Conservation (phyloP, 1,140 invertebrate species). For the Ladona fulva region DNA sequence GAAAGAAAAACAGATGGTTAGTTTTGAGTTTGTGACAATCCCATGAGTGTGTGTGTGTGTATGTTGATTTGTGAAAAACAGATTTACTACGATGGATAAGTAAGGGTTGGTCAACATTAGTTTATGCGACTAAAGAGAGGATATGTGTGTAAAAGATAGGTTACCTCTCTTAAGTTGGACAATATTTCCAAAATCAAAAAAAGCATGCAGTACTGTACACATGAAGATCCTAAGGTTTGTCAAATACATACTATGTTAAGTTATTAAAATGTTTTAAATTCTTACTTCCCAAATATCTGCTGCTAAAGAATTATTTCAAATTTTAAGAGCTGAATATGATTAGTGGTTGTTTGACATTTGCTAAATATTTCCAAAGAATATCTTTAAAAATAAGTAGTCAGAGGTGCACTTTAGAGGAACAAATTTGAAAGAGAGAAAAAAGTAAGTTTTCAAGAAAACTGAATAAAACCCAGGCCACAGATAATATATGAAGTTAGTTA, state of each 20-base stretch:
- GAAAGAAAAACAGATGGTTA: conserved; percentile 10
- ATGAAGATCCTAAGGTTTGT: background rate
- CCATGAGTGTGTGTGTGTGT: background rate
- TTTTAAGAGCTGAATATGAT: background rate
- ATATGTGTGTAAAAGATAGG: background rate
- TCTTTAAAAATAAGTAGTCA: background rate
- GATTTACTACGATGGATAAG: background rate
- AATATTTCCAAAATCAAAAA: background rate
- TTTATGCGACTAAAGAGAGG: background rate
- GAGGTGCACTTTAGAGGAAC: background rate
- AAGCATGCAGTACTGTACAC: background rate
- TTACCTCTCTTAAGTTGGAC: background rate
- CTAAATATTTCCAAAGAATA: background rate
- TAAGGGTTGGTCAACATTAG: background rate
- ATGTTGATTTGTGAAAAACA: background rate
- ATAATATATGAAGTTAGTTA: background rate
- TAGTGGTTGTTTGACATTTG: background rate
- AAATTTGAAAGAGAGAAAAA: background rate
- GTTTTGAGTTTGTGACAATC: background rate
- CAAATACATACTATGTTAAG: conserved; percentile 7
- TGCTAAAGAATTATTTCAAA: background rate
- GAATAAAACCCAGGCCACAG: background rate
- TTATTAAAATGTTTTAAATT: background rate
- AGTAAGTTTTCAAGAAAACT: background rate
- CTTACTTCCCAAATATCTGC: background rate